A percentile compares a stretch with the other conserved stretches of the same genome.
Conservation (phyloP, 2,797 vertebrate species). For the Alfaro cultratus region DNA sequence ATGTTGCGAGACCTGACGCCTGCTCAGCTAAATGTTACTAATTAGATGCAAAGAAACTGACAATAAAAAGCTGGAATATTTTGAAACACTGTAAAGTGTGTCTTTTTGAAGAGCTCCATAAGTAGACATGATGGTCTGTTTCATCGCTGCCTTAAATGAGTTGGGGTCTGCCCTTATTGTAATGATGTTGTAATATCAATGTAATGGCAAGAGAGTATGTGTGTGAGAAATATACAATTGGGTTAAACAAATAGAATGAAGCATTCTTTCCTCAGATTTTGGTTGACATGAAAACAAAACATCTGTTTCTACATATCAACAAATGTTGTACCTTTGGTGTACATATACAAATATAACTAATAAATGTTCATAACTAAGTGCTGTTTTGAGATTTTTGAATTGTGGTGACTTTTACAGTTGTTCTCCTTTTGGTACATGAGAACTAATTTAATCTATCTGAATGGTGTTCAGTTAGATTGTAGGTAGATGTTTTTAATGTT, state of each 20-base stretch:
- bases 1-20: slow-evolving; percentile 47
- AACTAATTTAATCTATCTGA: fast-evolving
- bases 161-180: slow-evolving; percentile 81
- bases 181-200: slow-evolving; percentile 86
- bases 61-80: slow-evolving; percentile 58
- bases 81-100: slow-evolving; percentile 64
- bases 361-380: slow-evolving; percentile 96
- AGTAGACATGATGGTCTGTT: slow-evolving; percentile 58
- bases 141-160: slow-evolving; percentile 60
- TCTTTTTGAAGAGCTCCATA: slow-evolving; percentile 58
- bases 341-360: slow-evolving; percentile 96
- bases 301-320: slow-evolving; percentile 90
- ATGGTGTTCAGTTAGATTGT: neutral
- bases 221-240: slow-evolving; percentile 57
- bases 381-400: slow-evolving; percentile 27
- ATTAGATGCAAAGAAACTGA: slow-evolving; percentile 40
- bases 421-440: neutral
- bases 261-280: slow-evolving; percentile 71
- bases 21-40: slow-evolving; percentile 39
- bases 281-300: slow-evolving; percentile 77
- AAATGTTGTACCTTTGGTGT: slow-evolving; percentile 95
- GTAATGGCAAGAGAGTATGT: slow-evolving; percentile 76
- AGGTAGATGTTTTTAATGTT: neutral
- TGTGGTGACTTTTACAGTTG: neutral
- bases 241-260: slow-evolving; percentile 73